Evolutionary conservation across 2,113 vertebrate species (phyloP), one percentile per base, ranked within the genome.

Genomic region (Catagonus wagneri): DNA sequence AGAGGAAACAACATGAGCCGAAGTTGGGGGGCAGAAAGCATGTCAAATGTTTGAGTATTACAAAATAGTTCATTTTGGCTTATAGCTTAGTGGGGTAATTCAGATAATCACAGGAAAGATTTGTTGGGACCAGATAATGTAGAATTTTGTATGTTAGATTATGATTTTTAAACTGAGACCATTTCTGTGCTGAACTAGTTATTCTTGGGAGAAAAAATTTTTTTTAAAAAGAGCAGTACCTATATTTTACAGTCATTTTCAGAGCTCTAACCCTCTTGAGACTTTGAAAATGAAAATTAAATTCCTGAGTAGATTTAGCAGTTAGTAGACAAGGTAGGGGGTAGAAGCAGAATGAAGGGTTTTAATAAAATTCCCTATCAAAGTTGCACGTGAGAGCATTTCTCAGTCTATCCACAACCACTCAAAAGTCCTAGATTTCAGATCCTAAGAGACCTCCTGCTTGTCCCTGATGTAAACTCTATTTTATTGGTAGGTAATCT

Each of bases 261-360:
- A 97, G 89, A 96, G 71, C 83, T 95, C 89, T 95, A 96, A 95
- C 97, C 32, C 94, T 94, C 66, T 89, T 93, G 97, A 95, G 95
- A 96, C 83, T 97, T 96, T 93, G 91, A 83, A 97, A 96, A 93
- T 86, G 95, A 97, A 98, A 97, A 97, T 98, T 97, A 98, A 97
- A 98, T 97, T 97, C 96, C 94, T 97, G 63, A 97, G 95, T 97
- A 97, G 97, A 97, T 97, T 97, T 98, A 97, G 66, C 97, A 89
- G 96, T 96, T 96, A 95, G 91, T 76, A 72, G 89, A 96, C 96
- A 97, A 94, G 85, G 97, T 93, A 98, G 97, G 97, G 96, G 96
- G 95, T 97, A 97, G 81, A 97, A 94, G 16, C 94, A 97, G 96
- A 96, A 94, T 83, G 89, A 98, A 97, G 69, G 89, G 83, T 96